Evolutionary conservation across 2,113 vertebrate genomes (phyloP), one percentile per base, ranked within the genome.

Genomic region (Willisornis vidua): DNA sequence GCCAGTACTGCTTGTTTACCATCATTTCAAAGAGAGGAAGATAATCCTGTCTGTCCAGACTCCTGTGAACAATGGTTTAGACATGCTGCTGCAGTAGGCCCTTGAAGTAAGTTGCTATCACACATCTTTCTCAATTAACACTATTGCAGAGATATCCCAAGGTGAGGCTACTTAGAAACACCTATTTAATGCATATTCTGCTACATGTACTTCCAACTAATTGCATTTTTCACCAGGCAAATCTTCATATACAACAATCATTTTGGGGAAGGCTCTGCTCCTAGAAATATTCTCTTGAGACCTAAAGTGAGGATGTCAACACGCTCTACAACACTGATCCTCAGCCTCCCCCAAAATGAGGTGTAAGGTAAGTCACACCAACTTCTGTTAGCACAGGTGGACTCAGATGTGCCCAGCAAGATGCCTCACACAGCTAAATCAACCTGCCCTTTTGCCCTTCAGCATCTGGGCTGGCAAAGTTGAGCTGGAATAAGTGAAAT

Each of bases 21-120:
- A 89, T 37, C 20, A 84, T 59, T 84, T 84, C 84, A 78, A 72
- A 92, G 78, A 28, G 39, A 79, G 37, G 71, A 88, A 49, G 80
- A 84, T 76, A 81, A 75, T 85, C 61, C 77, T 61, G 22, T 57
- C 65, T 75, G 43, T 39, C 74, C 80, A 72, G 52, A 57, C 65
- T 59, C 28, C 88, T 16, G 1, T 28, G 74, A 91, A 25, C 43
- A 43, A 48, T 45, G 45, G 24, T 57, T 95, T 65, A 76, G 70
- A 65, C 52, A 87, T 0, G 0, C 35, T 74, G 48, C 57, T 78
- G 80, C 41, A 33, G 45, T 46, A 17, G 3, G 9, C 45, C 2
- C 1, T 49, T 73, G 1, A 63, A 81, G 5, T 15, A 82, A 82
- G 65, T 18, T 88, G 57, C 17, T 68, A 61, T 52, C 22, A 0